These are phyloP conservation scores for Phengaris arion DNA, from an alignment of 2,888 invertebrate species.

Conservation along the genomic window DNA sequence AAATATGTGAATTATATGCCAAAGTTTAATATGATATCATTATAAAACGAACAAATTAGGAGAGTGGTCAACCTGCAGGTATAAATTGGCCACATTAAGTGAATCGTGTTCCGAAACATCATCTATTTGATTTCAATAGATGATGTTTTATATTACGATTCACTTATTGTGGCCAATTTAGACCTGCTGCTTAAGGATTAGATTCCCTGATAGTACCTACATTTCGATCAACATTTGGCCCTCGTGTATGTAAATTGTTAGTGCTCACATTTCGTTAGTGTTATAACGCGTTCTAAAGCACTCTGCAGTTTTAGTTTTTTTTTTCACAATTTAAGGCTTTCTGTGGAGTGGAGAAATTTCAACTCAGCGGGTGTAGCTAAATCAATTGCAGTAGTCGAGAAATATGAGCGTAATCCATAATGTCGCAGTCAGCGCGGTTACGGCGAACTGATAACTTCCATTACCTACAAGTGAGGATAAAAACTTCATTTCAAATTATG, in stretches of 20 bases:
- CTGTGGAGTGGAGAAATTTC: neutral
- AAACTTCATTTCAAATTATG: neutral
- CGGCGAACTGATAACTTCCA: conserved; percentile 2
- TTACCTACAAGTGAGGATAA: neutral
- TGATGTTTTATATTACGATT: too few relatives aligned
- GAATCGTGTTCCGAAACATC: neutral
- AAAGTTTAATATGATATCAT: too few relatives aligned
- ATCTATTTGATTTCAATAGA: neutral
- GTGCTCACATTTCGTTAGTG: too few relatives aligned
- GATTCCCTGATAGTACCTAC: too few relatives aligned
- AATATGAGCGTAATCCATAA: conserved; percentile 5
- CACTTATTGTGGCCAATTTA: too few relatives aligned
- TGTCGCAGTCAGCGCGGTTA: neutral
- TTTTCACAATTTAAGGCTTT: neutral
- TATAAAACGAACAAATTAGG: too few relatives aligned
- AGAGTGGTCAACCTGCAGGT: too few relatives aligned
- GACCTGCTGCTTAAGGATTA: too few relatives aligned
- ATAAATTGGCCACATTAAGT: too few relatives aligned
- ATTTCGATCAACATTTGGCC: too few relatives aligned
- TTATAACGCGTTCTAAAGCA: neutral
- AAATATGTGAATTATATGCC: too few relatives aligned
- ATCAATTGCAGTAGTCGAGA: neutral
- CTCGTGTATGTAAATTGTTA: too few relatives aligned
- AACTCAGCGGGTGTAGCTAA: neutral
- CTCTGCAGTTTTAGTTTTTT: neutral